Base-by-base conservation (phyloP, 92 coral and sea anemone genomes). In the Epizoanthus fatuus region DNA sequence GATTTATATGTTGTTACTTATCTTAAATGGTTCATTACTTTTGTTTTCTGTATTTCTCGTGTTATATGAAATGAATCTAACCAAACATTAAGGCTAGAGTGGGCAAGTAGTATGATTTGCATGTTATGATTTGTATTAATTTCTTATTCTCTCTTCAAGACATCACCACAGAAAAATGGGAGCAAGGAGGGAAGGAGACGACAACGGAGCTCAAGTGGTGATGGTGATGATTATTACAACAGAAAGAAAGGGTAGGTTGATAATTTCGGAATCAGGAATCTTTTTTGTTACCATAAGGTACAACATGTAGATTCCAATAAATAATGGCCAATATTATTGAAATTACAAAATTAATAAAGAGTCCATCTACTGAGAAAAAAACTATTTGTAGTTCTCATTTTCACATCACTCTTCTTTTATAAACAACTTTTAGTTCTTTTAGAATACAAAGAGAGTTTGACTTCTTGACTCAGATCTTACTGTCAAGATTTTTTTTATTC, bases 101-200 rank as follows among this genome's bases (percentile, higher is more conserved):
- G 60, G 8, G 52, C 16, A 65, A 71, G 81, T 79, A 25, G 49
- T 39, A 40, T 14, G 40, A 20, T 45, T 40, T 65, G 25, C 40
- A 49, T n/a, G 4, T 6, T 1, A 35, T 47, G 22, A 14, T 58
- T 69, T 44, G 79, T 32, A 12, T n/a, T 19, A 13, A 8, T 44
- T 77, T 39, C 4, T 13, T 4, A 44, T 42, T 89, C 56, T 90
- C 14, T 47, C 37, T 90, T 87, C 49, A 86, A 94, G 98, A 80
- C 94, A 37, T 88, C 93, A 19, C 81, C 95, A 16, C 93, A 92
- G 81, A 90, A 93, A 39, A 94, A 86, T 81, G 95, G 95, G n/a
- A 91, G 84, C 85, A 95, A 91, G 82, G 89, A 88, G 13, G 95
- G 93, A 0, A 85, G 91, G 66, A 85, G 92, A 67, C 79, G 86